Conservation (phyloP, 2,888 invertebrate species). For the Maniola hyperantus region DNA sequence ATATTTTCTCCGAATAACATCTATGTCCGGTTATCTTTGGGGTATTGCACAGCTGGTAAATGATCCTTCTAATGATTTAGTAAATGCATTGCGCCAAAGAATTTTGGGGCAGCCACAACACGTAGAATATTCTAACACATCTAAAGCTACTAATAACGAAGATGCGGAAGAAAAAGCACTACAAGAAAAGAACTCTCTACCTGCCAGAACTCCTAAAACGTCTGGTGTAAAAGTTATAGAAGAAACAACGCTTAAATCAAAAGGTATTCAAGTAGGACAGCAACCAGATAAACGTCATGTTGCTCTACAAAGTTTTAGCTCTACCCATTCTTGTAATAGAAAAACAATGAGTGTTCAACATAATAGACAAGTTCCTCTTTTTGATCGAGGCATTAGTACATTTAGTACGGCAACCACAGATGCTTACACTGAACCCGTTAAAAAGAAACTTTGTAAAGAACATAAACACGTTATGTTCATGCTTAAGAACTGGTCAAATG, state of each 20-base stretch:
- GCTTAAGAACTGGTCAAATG: slow-evolving; percentile 50
- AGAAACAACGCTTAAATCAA: slow-evolving; percentile 40
- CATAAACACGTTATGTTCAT: slow-evolving; percentile 51
- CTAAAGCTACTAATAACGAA: background rate
- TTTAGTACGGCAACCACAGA: slow-evolving; percentile 45
- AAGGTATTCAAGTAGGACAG: slow-evolving; percentile 51
- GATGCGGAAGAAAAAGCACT: slow-evolving; percentile 12
- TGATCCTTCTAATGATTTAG: slow-evolving; percentile 59
- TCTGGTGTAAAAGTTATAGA: slow-evolving; percentile 22
- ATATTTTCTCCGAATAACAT: background rate
- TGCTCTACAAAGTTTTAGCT: slow-evolving; percentile 50
- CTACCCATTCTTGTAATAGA: slow-evolving; percentile 36
- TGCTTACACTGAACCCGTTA: slow-evolving; percentile 46
- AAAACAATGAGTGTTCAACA: slow-evolving; percentile 52
- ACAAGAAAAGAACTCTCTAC: slow-evolving; percentile 19
- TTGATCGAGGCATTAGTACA: slow-evolving; percentile 48
- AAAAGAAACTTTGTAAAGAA: slow-evolving; percentile 50
- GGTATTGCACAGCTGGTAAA: slow-evolving; percentile 60
- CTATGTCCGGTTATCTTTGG: slow-evolving; percentile 60
- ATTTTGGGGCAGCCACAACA: slow-evolving; percentile 38
- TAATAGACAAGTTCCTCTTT: slow-evolving; percentile 25
- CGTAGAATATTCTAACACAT: background rate
- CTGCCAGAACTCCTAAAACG: background rate
- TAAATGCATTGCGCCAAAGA: slow-evolving; percentile 50
- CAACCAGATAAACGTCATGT: slow-evolving; percentile 43